Evolutionary conservation across 2,888 invertebrate genomes (phyloP), one percentile per base, ranked within the genome.

Genomic region (Allophyes oxyacanthae): DNA sequence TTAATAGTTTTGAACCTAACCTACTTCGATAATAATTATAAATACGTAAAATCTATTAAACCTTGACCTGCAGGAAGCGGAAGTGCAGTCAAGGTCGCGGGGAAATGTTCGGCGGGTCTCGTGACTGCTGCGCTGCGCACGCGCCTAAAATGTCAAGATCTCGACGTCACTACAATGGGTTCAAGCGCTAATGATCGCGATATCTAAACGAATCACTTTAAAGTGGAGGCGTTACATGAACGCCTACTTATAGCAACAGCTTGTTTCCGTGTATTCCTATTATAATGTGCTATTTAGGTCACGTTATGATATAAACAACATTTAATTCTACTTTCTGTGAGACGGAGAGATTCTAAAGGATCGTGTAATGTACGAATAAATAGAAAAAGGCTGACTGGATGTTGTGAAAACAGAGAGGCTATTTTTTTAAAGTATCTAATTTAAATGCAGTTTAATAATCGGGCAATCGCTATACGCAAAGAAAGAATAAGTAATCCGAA

Each of bases 91-190:
- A 88, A 88, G 86, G 86, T 77, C 81, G 63, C 68, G 78, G 86
- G 81, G 88, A 89, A 90, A 91, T 85, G 86, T 80, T 77, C 64
- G 60, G 61, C 66, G 32, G 56, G 74, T 78, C 69, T 84, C 84
- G 84, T 85, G 85, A 86, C 78, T 77, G 70, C 56, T 52, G 61
- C 38, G 51, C 50, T 53, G 77, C 72, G 82, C 83, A 80, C 79
- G 83, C 79, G 75, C 49, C 73, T 62, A 79, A 81, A 90, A 91
- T 91, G 90, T 90, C 90, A 91, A 88, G 86, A 87, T 74, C 80
- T 83, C 73, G 65, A 82, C 76, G 78, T 83, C 77, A 81, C 64
- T 55, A 64, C 56, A 75, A 66, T 64, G 49, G 48, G 60, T 57
- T 63, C 58, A 67, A 75, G 71, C 61, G 64, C 48, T 63, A 75